A percentile compares a stretch with the other conserved stretches of the same genome.
phyloP scores from a whole-genome alignment of 1,140 invertebrate genomes.

The Paracyclopina nana region DNA sequence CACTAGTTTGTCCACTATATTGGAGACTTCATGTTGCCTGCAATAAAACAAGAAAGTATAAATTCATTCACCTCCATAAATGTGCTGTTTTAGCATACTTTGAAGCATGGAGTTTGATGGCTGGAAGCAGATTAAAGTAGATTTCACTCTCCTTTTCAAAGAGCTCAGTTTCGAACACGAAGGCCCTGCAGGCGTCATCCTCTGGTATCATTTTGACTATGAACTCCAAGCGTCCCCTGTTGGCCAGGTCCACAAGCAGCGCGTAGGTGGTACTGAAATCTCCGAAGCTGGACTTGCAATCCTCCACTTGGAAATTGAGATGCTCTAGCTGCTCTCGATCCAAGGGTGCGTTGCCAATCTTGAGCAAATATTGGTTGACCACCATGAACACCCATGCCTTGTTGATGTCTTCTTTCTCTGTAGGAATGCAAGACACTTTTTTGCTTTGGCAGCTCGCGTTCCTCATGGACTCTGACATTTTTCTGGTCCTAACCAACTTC shows the following conservation, averaged over 20 bases:
- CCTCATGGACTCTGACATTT: not conserved
- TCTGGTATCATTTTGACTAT: constrained; percentile 4
- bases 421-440: not conserved
- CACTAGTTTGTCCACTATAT: not conserved
- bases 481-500: not conserved
- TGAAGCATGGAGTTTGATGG: no score
- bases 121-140: not conserved
- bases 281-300: constrained; percentile 7
- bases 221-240: not conserved
- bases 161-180: constrained; percentile 5
- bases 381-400: not conserved
- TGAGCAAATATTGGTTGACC: not conserved
- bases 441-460: not conserved
- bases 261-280: constrained; percentile 7
- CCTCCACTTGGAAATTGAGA: constrained; percentile 7
- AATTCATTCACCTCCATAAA: no score
- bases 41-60: no score
- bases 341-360: not conserved
- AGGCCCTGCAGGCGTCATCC: constrained; percentile 7
- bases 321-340: not conserved
- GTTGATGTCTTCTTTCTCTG: constrained; percentile 1
- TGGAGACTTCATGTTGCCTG: no score
- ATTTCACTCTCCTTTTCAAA: constrained; percentile 5
- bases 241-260: constrained; percentile 1
- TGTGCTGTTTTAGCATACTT: no score